phyloP scores from a whole-genome alignment of 2,888 invertebrate genomes.

The Papilio protenor region DNA sequence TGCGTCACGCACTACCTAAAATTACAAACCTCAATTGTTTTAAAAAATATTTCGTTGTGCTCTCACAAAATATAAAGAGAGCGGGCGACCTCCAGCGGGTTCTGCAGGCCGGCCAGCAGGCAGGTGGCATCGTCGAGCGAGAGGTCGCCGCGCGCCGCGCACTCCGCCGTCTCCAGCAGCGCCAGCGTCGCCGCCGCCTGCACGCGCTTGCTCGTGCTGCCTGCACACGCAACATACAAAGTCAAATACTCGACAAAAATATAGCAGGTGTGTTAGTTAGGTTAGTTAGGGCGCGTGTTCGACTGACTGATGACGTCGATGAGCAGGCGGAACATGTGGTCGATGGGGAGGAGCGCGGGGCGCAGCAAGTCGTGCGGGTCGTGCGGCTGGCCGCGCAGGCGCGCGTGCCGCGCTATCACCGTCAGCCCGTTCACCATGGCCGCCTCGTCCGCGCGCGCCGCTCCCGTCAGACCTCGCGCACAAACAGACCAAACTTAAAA shows the following conservation, averaged over 20 bases:
- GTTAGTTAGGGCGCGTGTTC: no score
- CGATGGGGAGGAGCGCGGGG: constrained; percentile 91
- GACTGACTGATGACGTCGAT: constrained; percentile 89
- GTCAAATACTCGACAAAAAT: background rate
- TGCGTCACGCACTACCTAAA: constrained; percentile 90
- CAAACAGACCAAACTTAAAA: constrained; percentile 38
- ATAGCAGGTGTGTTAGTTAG: no score
- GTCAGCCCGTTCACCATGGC: constrained; percentile 81
- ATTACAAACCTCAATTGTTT: background rate
- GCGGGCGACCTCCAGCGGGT: constrained; percentile 80
- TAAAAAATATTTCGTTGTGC: background rate
- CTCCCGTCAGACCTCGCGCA: constrained; percentile 57
- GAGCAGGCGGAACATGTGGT: constrained; percentile 91
- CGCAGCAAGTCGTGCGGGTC: constrained; percentile 85
- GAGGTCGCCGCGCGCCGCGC: constrained; percentile 87
- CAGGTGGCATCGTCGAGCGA: constrained; percentile 88
- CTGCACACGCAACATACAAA: constrained; percentile 59
- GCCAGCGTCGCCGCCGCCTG: constrained; percentile 92
- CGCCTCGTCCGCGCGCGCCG: constrained; percentile 78
- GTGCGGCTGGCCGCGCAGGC: constrained; percentile 66
- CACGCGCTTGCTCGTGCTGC: constrained; percentile 86
- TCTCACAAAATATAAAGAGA: background rate
- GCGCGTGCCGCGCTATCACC: constrained; percentile 86
- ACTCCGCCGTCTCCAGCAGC: constrained; percentile 91
- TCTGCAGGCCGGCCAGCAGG: constrained; percentile 90